Evolutionary conservation across 2,888 invertebrate species (phyloP).

Genomic region (Phrixothrix hirtus): DNA sequence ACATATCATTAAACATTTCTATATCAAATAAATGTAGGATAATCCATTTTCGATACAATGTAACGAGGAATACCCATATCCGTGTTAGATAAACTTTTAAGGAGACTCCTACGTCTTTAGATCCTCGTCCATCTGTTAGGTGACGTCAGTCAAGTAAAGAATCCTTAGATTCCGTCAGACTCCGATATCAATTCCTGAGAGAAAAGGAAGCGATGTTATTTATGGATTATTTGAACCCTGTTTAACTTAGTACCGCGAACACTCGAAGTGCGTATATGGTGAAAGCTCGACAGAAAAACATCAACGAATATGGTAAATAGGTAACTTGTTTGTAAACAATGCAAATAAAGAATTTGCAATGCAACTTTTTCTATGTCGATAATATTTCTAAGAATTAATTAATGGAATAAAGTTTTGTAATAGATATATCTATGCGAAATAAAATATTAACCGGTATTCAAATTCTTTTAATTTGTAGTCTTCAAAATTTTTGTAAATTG

Average conservation of each 20-base stretch:
- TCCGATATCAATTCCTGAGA: constrained; percentile 28
- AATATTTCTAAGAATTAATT: background rate
- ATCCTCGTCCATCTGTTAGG: constrained; percentile 29
- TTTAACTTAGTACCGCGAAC: constrained; percentile 27
- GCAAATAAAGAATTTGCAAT: background rate
- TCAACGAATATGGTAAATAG: constrained; percentile 31
- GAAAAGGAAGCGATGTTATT: constrained; percentile 36
- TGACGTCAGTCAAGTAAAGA: constrained; percentile 27
- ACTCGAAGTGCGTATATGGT: constrained; percentile 17
- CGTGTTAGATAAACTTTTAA: constrained; percentile 27
- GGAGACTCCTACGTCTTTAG: constrained; percentile 34
- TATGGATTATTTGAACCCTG: constrained; percentile 38
- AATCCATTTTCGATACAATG: background rate
- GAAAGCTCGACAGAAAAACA: constrained; percentile 23
- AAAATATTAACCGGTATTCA: no score
- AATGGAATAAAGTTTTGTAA: no score
- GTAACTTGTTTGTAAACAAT: constrained; percentile 28
- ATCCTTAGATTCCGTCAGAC: constrained; percentile 25
- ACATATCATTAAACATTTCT: background rate
- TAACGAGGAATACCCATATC: constrained; percentile 31
- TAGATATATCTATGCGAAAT: no score
- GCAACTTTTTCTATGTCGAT: background rate
- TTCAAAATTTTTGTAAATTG: no score
- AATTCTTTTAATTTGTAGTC: no score
- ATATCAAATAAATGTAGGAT: background rate